These are phyloP conservation scores for Colaptes auratus DNA, from an alignment of 2,113 vertebrate genomes.

Conservation along the genomic window DNA sequence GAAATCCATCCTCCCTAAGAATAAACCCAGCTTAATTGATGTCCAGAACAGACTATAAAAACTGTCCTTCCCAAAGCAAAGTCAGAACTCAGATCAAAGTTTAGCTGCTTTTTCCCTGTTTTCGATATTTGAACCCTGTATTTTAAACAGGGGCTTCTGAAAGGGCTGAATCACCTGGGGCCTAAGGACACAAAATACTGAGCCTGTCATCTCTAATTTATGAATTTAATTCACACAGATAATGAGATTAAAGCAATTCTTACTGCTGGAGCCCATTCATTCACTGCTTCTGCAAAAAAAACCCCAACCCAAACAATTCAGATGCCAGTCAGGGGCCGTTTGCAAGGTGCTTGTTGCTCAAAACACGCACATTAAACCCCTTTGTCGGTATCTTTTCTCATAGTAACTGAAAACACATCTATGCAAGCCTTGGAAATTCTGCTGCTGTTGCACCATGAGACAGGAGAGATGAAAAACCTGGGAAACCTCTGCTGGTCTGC, in stretches of 20 bases:
- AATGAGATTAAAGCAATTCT: neutral
- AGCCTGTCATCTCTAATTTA: neutral
- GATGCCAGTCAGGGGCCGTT: neutral
- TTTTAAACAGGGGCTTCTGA: neutral
- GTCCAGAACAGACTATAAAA: neutral
- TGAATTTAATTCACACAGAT: neutral
- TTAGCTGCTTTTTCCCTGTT: neutral
- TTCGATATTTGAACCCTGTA: neutral
- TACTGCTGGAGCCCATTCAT: neutral
- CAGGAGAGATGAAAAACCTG: neutral
- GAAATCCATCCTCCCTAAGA: neutral
- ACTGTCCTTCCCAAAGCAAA: neutral
- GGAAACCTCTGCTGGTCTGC: neutral
- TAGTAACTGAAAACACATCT: neutral
- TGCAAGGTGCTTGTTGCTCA: neutral
- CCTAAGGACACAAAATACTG: neutral
- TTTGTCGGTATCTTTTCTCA: neutral
- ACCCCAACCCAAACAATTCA: neutral
- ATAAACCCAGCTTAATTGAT: neutral
- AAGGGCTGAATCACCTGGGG: neutral
- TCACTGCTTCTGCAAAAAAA: neutral
- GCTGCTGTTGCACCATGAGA: neutral
- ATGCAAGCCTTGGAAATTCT: neutral
- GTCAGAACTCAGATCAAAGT: neutral
- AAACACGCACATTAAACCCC: neutral